Conservation (phyloP, 2,113 vertebrate species). For the Cyprinodon brontotheroides region DNA sequence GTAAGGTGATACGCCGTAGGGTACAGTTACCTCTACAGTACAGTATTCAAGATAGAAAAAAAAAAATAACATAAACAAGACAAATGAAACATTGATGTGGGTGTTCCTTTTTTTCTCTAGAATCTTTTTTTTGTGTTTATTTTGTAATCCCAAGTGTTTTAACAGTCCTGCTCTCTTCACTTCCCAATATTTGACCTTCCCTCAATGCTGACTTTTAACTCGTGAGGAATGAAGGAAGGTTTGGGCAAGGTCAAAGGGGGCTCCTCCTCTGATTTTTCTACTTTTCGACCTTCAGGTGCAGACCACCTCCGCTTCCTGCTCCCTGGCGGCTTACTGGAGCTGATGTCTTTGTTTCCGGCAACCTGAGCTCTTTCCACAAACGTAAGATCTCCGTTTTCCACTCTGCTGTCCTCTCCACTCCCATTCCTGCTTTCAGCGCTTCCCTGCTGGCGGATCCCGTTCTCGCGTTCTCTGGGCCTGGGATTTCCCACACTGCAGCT, state of each 20-base stretch:
- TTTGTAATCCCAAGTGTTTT: constrained; percentile 43
- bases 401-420: constrained; percentile 64
- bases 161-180: constrained; percentile 79
- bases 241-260: constrained; percentile 94
- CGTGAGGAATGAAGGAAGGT: constrained; percentile 96
- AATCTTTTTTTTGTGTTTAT: constrained; percentile 32
- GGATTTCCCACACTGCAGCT: constrained; percentile 62
- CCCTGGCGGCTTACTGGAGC: constrained; percentile 77
- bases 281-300: constrained; percentile 93
- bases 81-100: constrained; percentile 62
- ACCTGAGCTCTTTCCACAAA: constrained; percentile 80
- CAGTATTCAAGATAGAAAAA: constrained; percentile 89
- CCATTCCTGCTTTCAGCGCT: constrained; percentile 43
- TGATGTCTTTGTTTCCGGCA: constrained; percentile 76
- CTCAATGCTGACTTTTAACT: constrained; percentile 99
- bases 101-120: constrained; percentile 51
- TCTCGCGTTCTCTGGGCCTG: constrained; percentile 89
- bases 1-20: constrained; percentile 91
- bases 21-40: constrained; percentile 88
- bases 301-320: constrained; percentile 97
- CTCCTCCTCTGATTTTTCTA: constrained; percentile 94
- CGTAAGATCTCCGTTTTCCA: constrained; percentile 91
- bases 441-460: constrained; percentile 85
- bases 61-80: constrained; percentile 60
- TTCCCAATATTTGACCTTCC: constrained; percentile 97